Evolutionary conservation across 2,113 vertebrate species (phyloP), one percentile per base, ranked within the genome.

Genomic region (Pardalotus punctatus): DNA sequence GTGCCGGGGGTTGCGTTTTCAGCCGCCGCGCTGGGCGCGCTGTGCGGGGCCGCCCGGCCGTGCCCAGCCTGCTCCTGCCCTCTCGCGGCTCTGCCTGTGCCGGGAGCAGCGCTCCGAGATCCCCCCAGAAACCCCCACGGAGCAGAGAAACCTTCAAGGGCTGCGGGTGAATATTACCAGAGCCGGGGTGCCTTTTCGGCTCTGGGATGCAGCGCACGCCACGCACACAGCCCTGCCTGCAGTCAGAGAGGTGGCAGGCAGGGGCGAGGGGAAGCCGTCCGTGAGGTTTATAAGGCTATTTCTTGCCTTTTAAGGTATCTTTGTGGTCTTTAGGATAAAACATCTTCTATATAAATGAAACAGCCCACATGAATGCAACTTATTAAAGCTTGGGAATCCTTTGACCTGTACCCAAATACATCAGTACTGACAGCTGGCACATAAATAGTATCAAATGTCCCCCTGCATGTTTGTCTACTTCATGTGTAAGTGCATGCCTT

Each of bases 11-110:
- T 7, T 58, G n/a, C n/a, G 45, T 64, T 84, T 8, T 1, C 42
- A n/a, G 84, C 14, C 0, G 2, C 69, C 11, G 73, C 51, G 29
- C 13, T 57, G 2, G 3, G 11, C 14, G 12, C 2, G 5, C 73
- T 40, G 31, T 25, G 43, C 20, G 11, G 16, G 14, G n/a, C 38
- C n/a, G 8, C 35, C 1, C 4, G 28, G 16, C 42, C 22, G 7
- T 53, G 56, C 54, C 35, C 78, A 13, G 79, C 60, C 50, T 64
- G 12, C 91, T 91, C 91, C 87, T 90, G 94, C 95, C 96, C 91
- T 81, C 96, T 96, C 9, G 81, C 23, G 86, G 92, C 83, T 45
- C 50, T 2, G 51, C 31, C 47, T 8, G 23, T 4, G 28, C 67
- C 67, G 7, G 54, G 19, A 24, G 54, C 2, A n/a, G 50, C 50